Base-by-base conservation (phyloP, 2,888 invertebrate species). In the Sycophila texana region DNA sequence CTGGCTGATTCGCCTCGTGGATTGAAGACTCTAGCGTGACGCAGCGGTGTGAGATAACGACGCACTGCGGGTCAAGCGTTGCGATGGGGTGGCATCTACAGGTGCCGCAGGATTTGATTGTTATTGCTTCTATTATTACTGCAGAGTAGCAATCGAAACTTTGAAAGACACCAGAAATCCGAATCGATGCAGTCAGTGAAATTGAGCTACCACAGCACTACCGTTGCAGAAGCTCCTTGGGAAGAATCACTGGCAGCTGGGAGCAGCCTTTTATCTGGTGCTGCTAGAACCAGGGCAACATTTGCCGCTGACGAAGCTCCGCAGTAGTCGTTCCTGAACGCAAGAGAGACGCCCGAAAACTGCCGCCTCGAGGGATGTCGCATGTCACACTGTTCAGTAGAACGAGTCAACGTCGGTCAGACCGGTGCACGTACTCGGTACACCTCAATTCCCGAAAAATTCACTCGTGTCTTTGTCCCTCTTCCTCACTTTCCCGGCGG, bases 381-480 rank as follows among this genome's bases (percentile, higher is more conserved):
- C 58, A 12, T 12, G 16, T 57, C 60, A 20, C 60, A 20, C 60
- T 60, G 51, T 20, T 13, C 73, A 81, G 78, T 72, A 39, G 81
- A 72, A 72, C 66, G 30, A 67, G 61, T 63, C 78, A 16, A 18
- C 71, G 66, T 78, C 67, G 72, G 74, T 16, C 60, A 57, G 63
- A 63, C 73, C 51, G 47, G 13, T n/a, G 39, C 39, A 4, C 39
- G 39, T 39, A 39, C 39, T 39, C 39, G 39, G 39, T 5, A 5
- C 5, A 39, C 5, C 4, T 5, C 0, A 39, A 4, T 39, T 39
- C 39, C 39, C 4, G 7, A 39, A 26, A 39, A 39, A 39, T 39
- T 51, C 51, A 10, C 18, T 47, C 30, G 53, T 4, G 53, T 53
- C 39, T 58, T 60, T 22, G 16, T 7, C 61, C 39, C 26, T 20